Conservation (phyloP, 2,888 invertebrate genomes). For the Ophion costatus region DNA sequence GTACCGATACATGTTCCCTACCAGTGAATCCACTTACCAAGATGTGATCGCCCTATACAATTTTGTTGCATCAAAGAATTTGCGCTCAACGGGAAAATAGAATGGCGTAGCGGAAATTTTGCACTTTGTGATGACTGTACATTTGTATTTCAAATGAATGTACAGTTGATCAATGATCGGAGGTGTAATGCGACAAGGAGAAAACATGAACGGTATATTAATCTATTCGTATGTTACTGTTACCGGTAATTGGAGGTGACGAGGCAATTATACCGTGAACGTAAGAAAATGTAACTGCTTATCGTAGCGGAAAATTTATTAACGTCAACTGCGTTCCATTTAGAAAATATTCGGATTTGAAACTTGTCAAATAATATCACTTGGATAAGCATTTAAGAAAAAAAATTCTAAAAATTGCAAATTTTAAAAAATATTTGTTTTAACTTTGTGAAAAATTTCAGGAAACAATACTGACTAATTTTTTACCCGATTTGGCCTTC, state of each 20-base stretch:
- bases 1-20: conserved; percentile 21
- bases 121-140: conserved; percentile 15
- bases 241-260: conserved; percentile 31
- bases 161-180: conserved; percentile 17
- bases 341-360: conserved; percentile 21
- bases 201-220: conserved; percentile 26
- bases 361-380: conserved; percentile 27
- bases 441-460: too few relatives aligned
- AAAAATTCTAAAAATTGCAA: neutral
- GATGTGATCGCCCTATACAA: neutral
- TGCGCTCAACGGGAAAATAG: conserved; percentile 16
- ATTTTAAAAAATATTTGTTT: too few relatives aligned
- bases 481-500: too few relatives aligned
- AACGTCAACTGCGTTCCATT: conserved; percentile 13
- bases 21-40: conserved; percentile 19
- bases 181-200: conserved; percentile 15
- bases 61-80: conserved; percentile 13
- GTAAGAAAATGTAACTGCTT: conserved; percentile 27
- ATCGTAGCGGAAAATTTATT: conserved; percentile 9
- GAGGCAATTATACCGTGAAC: conserved; percentile 23
- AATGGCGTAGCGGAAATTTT: conserved; percentile 7
- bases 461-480: too few relatives aligned
- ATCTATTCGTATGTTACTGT: conserved; percentile 30
- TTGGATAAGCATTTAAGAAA: neutral
- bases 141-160: conserved; percentile 21